Evolutionary conservation across 2,888 invertebrate species (phyloP).

Genomic region (Ophion costatus): DNA sequence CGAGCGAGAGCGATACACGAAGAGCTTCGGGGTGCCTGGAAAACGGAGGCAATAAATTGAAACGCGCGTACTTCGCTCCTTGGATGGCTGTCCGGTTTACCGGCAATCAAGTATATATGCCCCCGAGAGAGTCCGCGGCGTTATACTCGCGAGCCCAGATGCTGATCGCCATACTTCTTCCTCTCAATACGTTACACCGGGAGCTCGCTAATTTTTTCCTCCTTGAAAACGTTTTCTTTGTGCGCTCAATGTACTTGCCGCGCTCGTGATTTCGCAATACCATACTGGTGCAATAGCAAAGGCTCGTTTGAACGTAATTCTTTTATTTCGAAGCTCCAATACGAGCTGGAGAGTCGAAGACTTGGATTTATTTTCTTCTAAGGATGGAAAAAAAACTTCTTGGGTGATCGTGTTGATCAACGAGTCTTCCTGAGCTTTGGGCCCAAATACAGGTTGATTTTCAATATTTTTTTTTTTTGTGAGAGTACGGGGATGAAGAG

Average conservation of each 20-base stretch:
- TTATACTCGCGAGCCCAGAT: conserved; percentile 22
- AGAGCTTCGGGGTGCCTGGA: conserved; percentile 42
- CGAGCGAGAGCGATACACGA: conserved; percentile 33
- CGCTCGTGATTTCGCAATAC: not conserved
- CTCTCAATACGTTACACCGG: conserved; percentile 17
- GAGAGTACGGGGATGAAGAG: too few relatives aligned
- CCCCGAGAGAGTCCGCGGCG: conserved; percentile 5
- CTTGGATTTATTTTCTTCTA: not conserved
- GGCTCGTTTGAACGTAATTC: not conserved
- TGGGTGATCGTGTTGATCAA: too few relatives aligned
- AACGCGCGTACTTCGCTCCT: conserved; percentile 65
- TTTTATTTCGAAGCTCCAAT: not conserved
- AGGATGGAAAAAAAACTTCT: not conserved
- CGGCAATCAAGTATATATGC: conserved; percentile 45
- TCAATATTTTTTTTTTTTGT: too few relatives aligned
- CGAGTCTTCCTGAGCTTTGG: too few relatives aligned
- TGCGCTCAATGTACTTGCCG: not conserved
- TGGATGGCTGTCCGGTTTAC: conserved; percentile 62
- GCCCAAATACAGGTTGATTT: too few relatives aligned
- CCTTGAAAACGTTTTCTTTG: not conserved
- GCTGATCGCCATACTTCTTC: conserved; percentile 49
- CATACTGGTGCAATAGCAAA: not conserved
- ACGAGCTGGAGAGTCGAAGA: not conserved
- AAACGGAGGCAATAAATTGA: conserved; percentile 68
- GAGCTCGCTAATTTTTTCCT: conserved; percentile 23